Evolutionary conservation across 2,113 vertebrate species (phyloP).

Genomic region (Sinocyclocheilus anshuiensis): DNA sequence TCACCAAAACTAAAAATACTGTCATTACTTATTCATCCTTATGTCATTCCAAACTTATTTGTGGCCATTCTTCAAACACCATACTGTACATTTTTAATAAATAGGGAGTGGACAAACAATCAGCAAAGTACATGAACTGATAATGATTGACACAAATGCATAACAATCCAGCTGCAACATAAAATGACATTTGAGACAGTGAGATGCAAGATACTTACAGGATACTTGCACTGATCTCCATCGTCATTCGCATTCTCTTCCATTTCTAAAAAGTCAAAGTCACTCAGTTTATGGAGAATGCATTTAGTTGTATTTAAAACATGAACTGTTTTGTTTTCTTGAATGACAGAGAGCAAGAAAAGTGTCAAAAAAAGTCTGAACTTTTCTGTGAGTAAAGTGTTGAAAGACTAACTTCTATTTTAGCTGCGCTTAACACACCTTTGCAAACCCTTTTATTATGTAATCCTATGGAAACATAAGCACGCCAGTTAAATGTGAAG

Average conservation of each 20-base stretch:
- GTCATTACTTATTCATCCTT: neutral
- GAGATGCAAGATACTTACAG: conserved; percentile 57
- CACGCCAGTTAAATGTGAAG: neutral
- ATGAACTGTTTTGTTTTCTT: no score
- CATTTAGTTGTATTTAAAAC: neutral
- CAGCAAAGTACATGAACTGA: neutral
- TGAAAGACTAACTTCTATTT: neutral
- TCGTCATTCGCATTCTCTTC: conserved; percentile 37
- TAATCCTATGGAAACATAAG: neutral
- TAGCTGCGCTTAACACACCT: neutral
- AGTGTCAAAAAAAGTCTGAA: neutral
- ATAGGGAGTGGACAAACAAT: neutral
- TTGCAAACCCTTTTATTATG: no score
- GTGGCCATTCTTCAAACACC: neutral
- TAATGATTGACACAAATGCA: neutral
- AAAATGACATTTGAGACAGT: neutral
- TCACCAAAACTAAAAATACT: neutral
- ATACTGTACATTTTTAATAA: neutral
- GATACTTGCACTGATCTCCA: conserved; percentile 52
- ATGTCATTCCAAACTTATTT: neutral
- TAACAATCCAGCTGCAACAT: neutral
- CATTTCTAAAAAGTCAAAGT: conserved; percentile 25
- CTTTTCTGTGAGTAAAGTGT: neutral
- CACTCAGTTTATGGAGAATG: neutral
- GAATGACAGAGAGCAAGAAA: neutral